A percentile compares a stretch with the other conserved stretches of the same genome.
Conservation (phyloP, 2,888 invertebrate genomes). For the Eupithecia tripunctaria region DNA sequence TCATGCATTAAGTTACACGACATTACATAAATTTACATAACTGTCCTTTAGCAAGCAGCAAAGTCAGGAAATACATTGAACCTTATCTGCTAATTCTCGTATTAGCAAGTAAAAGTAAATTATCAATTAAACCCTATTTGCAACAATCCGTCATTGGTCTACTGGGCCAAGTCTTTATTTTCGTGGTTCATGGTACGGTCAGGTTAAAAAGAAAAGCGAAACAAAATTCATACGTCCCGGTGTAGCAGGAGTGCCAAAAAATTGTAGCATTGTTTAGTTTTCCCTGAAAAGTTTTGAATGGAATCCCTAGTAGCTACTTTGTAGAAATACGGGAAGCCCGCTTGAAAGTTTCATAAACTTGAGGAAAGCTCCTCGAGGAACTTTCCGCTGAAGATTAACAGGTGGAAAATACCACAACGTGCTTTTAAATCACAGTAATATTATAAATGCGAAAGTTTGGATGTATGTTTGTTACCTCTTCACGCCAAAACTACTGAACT, state of each 20-base stretch:
- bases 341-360: conserved; percentile 20
- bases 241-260: background rate
- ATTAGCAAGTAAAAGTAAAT: background rate
- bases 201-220: too few species aligned
- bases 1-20: too few species aligned
- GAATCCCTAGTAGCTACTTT: background rate
- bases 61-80: background rate
- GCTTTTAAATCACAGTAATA: background rate
- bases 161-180: background rate
- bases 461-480: too few species aligned
- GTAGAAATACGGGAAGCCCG: background rate
- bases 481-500: too few species aligned
- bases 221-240: background rate
- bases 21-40: too few species aligned
- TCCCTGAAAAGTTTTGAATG: background rate
- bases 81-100: background rate
- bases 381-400: background rate
- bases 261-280: background rate
- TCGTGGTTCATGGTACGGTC: too few species aligned
- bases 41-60: too few species aligned
- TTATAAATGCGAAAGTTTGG: too few species aligned
- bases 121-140: background rate
- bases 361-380: background rate
- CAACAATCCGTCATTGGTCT: background rate
- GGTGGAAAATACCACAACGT: background rate